Base-by-base conservation (phyloP, 2,113 vertebrate species). In the Garra rufa region DNA sequence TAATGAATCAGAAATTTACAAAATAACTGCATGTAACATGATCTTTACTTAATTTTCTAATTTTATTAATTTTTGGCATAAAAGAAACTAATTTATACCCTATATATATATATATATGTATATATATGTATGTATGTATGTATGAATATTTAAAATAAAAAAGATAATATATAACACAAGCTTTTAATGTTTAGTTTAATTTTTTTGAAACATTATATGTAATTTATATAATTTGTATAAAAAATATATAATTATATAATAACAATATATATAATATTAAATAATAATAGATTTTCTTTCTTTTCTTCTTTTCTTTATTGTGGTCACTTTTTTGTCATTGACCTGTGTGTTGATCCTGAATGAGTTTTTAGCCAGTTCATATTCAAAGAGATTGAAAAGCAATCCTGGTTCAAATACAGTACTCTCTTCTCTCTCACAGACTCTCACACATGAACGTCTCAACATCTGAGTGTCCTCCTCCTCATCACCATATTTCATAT, bases 401-500 rank as follows among this genome's bases (percentile, higher is more conserved):
- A 82, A 55, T 70, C 55, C 80, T 82, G 65, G 21, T 70, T 82
- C 61, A 67, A 80, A 80, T 80, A 48, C 43, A 80, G 43, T 26
- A 30, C 80, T 57, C 46, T 28, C 10, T 21, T 65, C 26, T 24
- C 76, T 55, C 57, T 30, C 43, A 81, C 21, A 75, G 14, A 74
- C 48, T 61, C 55, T 48, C 28, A 65, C 50, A 52, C 55, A 82
- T 71, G 85, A 67, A 84, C 41, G 75, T 63, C 73, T 83, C 69
- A 77, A 88, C 83, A 83, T 85, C 61, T 77, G 63, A 85, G 69
- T 74, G 84, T 79, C 19, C 67, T 63, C 77, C 44, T 55, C 57
- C 70, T 81, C 69, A 55, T 74, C 77, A 70, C 46, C 65, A 75
- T 86, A 82, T 86, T 89, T 90, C 88, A 88, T 84, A 89, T 89